A percentile compares a stretch with the other conserved stretches of the same genome.
phyloP scores from a whole-genome alignment of 2,888 invertebrate species.

The Thysanoteuthis rhombus region DNA sequence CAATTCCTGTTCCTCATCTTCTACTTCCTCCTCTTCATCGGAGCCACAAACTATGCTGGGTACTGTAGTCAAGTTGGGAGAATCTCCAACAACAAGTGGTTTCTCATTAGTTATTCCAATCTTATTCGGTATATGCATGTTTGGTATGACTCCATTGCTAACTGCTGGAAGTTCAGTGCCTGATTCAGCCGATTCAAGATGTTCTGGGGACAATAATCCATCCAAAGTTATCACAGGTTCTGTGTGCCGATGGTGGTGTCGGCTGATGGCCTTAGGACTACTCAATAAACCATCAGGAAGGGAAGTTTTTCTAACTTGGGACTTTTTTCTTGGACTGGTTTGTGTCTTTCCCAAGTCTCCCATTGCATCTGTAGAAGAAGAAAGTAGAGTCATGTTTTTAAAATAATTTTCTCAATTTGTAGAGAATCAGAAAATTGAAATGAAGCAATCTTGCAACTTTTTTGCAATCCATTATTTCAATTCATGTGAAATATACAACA shows the following conservation, averaged over 20 bases:
- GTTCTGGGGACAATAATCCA: constrained; percentile 22
- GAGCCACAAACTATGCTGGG: constrained; percentile 49
- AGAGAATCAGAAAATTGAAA: too few relatives aligned
- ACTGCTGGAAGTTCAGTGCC: background rate
- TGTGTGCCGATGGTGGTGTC: constrained; percentile 44
- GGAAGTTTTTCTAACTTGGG: constrained; percentile 42
- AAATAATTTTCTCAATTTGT: too few relatives aligned
- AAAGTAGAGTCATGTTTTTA: background rate
- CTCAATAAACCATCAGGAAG: constrained; percentile 39
- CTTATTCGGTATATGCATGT: constrained; percentile 29
- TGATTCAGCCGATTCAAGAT: constrained; percentile 33
- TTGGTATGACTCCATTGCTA: constrained; percentile 26
- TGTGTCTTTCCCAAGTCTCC: constrained; percentile 23
- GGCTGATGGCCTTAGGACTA: constrained; percentile 32
- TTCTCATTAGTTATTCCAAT: constrained; percentile 35
- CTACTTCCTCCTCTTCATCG: constrained; percentile 17
- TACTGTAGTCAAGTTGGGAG: constrained; percentile 43
- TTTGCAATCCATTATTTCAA: too few relatives aligned
- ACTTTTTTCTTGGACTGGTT: constrained; percentile 31
- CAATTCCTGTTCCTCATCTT: constrained; percentile 21
- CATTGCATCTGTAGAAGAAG: background rate
- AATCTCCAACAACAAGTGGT: constrained; percentile 38
- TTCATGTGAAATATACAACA: too few relatives aligned
- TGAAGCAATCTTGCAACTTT: too few relatives aligned
- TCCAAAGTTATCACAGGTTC: constrained; percentile 40